These are phyloP conservation scores for Blera fallax DNA, from an alignment of 2,888 invertebrate genomes.

Conservation along the genomic window DNA sequence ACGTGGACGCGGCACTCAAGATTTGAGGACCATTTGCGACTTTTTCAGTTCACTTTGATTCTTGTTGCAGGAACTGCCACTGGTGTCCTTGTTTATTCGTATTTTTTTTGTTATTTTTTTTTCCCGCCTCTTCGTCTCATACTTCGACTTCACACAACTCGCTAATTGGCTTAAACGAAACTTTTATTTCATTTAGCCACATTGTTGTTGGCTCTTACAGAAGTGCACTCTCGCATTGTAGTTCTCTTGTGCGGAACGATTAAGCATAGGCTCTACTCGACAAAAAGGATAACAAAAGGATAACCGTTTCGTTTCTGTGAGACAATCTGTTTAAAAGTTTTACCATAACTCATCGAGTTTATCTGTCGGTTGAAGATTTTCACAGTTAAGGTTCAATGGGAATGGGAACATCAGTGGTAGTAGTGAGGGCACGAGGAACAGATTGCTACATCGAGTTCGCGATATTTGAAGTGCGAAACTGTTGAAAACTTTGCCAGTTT, in stretches of 20 bases:
- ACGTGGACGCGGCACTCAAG: too few species aligned
- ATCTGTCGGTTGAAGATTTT: constrained; percentile 59
- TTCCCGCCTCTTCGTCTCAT: background rate
- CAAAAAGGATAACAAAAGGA: constrained; percentile 26
- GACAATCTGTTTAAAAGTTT: constrained; percentile 68
- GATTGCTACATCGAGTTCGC: constrained; percentile 61
- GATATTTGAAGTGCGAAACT: constrained; percentile 60
- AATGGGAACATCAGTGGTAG: background rate
- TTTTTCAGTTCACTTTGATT: constrained; percentile 62
- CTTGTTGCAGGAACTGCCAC: constrained; percentile 62
- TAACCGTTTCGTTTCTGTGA: constrained; percentile 11
- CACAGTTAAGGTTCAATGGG: constrained; percentile 60
- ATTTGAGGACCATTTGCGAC: constrained; percentile 61
- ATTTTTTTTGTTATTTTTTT: background rate
- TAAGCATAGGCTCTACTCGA: constrained; percentile 38
- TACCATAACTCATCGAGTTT: constrained; percentile 64
- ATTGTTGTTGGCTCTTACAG: constrained; percentile 32
- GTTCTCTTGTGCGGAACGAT: constrained; percentile 37
- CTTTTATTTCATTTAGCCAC: constrained; percentile 54
- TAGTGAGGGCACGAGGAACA: constrained; percentile 23
- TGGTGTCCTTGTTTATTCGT: constrained; percentile 59
- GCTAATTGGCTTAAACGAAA: constrained; percentile 70
- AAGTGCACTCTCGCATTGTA: background rate
- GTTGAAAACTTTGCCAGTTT: constrained; percentile 57
- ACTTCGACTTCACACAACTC: constrained; percentile 19